Evolutionary conservation across 2,797 vertebrate genomes (phyloP).

Genomic region (Hydrolagus colliei): DNA sequence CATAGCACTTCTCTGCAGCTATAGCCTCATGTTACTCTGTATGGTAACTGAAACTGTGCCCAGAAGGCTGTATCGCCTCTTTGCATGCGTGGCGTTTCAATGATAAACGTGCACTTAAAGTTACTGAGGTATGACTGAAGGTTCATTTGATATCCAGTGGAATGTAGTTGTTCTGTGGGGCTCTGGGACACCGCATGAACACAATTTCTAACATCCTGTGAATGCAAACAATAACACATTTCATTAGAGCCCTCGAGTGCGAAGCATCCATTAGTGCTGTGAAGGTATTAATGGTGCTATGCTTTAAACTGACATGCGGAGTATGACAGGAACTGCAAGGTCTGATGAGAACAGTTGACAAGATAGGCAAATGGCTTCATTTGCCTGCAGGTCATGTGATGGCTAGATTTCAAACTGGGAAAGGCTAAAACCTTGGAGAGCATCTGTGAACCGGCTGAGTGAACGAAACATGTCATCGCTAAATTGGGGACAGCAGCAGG

Average conservation of each 20-base stretch:
- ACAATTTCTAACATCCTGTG: constrained; percentile 68
- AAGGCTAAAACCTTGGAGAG: constrained; percentile 46
- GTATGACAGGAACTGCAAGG: constrained; percentile 67
- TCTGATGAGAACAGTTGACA: constrained; percentile 65
- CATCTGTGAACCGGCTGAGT: constrained; percentile 37
- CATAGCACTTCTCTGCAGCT: constrained; percentile 38
- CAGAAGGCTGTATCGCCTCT: constrained; percentile 59
- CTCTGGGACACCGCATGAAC: constrained; percentile 51
- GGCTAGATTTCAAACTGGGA: constrained; percentile 41
- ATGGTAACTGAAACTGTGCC: constrained; percentile 60
- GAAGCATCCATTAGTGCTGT: constrained; percentile 67
- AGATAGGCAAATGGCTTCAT: constrained; percentile 65
- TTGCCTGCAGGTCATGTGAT: constrained; percentile 58
- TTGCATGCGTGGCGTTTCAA: constrained; percentile 63
- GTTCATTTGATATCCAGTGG: constrained; percentile 69
- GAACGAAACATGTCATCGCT: constrained; percentile 35
- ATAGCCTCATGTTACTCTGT: constrained; percentile 55
- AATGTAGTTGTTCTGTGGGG: constrained; percentile 57
- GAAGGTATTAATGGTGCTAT: constrained; percentile 68
- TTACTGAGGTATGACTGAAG: constrained; percentile 63
- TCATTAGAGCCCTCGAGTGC: constrained; percentile 67
- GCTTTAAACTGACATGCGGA: constrained; percentile 66
- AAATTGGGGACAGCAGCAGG: not conserved
- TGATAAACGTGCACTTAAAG: constrained; percentile 72
- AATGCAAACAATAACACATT: constrained; percentile 71